Conservation (phyloP, 2,888 invertebrate genomes). For the Torymus tubicola region DNA sequence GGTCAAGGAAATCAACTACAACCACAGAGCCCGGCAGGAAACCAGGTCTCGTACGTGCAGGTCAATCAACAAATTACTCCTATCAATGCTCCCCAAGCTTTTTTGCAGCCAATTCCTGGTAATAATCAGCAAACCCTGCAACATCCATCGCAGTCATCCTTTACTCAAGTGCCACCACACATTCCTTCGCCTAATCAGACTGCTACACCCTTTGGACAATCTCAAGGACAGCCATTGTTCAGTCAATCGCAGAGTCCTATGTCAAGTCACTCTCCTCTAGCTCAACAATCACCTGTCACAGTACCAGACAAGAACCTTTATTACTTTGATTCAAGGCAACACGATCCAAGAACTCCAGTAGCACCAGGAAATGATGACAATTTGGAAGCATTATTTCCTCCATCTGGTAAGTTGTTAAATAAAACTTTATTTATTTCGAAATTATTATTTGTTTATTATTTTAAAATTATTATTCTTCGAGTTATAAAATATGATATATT, state of each 20-base stretch:
- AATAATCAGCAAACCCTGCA: slow-evolving; percentile 64
- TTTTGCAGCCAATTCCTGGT: slow-evolving; percentile 60
- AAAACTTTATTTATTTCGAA: background rate
- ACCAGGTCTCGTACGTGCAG: slow-evolving; percentile 66
- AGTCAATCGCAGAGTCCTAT: slow-evolving; percentile 71
- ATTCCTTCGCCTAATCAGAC: slow-evolving; percentile 70
- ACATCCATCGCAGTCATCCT: slow-evolving; percentile 61
- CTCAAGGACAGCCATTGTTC: slow-evolving; percentile 66
- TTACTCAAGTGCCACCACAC: slow-evolving; percentile 66
- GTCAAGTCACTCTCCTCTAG: slow-evolving; percentile 69
- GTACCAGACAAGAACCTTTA: slow-evolving; percentile 70
- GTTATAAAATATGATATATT: background rate
- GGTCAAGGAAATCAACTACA: slow-evolving; percentile 71
- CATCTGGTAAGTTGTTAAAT: slow-evolving; percentile 75
- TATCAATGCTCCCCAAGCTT: slow-evolving; percentile 65
- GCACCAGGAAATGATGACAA: slow-evolving; percentile 72
- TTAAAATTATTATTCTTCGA: background rate
- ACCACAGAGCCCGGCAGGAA: slow-evolving; percentile 64
- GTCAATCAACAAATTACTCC: slow-evolving; percentile 67
- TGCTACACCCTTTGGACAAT: slow-evolving; percentile 63
- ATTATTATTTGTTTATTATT: slow-evolving; percentile 5
- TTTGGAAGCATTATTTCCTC: slow-evolving; percentile 82
- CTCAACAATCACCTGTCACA: slow-evolving; percentile 73
- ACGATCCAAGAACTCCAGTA: slow-evolving; percentile 60
- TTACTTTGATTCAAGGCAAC: slow-evolving; percentile 70